phyloP scores from a whole-genome alignment of 23 tunicate genomes.

The Ascidia mentula region DNA sequence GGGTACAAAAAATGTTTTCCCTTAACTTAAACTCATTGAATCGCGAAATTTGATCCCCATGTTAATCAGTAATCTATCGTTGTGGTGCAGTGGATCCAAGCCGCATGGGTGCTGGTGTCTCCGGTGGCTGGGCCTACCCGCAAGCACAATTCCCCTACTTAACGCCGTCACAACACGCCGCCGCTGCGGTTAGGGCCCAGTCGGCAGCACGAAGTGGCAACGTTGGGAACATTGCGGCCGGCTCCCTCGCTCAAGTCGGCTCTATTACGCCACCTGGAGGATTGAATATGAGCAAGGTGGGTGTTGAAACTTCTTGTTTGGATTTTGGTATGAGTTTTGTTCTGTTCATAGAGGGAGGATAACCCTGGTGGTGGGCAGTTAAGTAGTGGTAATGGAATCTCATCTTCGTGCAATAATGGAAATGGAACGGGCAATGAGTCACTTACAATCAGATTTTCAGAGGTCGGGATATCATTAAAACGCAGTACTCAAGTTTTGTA shows the following conservation, averaged over 20 bases:
- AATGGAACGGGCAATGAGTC: slow-evolving; percentile 63
- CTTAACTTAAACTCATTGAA: background rate
- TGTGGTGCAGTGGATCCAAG: slow-evolving; percentile 48
- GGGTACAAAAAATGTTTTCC: no score
- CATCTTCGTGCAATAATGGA: slow-evolving; percentile 27
- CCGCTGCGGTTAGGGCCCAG: slow-evolving; percentile 57
- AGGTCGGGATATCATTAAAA: slow-evolving; percentile 26
- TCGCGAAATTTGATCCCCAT: background rate
- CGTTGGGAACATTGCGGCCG: slow-evolving; percentile 6
- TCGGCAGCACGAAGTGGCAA: slow-evolving; percentile 30
- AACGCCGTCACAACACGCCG: slow-evolving; percentile 62
- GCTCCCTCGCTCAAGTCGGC: slow-evolving; percentile 46
- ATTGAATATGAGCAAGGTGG: slow-evolving; percentile 75
- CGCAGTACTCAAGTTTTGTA: background rate
- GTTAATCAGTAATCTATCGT: background rate
- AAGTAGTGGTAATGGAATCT: slow-evolving; percentile 32
- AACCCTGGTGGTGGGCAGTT: slow-evolving; percentile 20
- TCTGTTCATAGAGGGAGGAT: slow-evolving; percentile 32
- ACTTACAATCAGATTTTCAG: slow-evolving; percentile 67
- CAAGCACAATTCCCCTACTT: slow-evolving; percentile 69
- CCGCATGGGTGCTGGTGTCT: slow-evolving; percentile 57
- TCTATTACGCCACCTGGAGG: slow-evolving; percentile 95
- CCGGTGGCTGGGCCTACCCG: slow-evolving; percentile 80
- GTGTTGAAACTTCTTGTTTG: background rate
- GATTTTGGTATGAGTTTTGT: background rate